Evolutionary conservation across 2,113 vertebrate species (phyloP).

Genomic region (Meriones unguiculatus): DNA sequence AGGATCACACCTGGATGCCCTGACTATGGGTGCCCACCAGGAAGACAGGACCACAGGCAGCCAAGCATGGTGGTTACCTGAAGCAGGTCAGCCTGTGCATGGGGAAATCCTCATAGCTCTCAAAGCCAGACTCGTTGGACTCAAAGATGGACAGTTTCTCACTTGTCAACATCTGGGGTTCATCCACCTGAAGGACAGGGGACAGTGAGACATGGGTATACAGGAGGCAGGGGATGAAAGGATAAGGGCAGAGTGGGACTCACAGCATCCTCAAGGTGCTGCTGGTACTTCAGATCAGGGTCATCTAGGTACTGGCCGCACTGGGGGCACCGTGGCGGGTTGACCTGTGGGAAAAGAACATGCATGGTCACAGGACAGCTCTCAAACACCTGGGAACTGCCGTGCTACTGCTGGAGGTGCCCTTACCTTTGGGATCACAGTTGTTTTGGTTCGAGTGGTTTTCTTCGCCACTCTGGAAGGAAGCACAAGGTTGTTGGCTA

Average conservation of each 20-base stretch:
- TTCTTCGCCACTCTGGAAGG: slow-evolving; percentile 86
- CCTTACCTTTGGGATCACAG: slow-evolving; percentile 90
- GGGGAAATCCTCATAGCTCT: slow-evolving; percentile 95
- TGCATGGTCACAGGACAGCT: neutral
- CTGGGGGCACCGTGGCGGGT: slow-evolving; percentile 93
- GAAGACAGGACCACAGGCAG: neutral
- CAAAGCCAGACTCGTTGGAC: slow-evolving; percentile 94
- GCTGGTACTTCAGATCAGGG: slow-evolving; percentile 95
- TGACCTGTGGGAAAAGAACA: slow-evolving; percentile 83
- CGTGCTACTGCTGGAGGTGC: neutral
- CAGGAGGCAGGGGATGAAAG: rapidly evolving
- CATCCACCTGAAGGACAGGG: slow-evolving; percentile 90
- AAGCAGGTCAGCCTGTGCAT: slow-evolving; percentile 97
- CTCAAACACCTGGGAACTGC: neutral
- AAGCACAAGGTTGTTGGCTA: neutral
- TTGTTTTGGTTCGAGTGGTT: slow-evolving; percentile 81
- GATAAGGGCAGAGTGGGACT: neutral
- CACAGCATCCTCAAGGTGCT: slow-evolving; percentile 91
- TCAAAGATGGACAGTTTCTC: slow-evolving; percentile 95
- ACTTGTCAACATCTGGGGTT: slow-evolving; percentile 96
- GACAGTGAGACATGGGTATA: neutral
- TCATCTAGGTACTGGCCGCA: slow-evolving; percentile 97
- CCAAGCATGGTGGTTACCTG: slow-evolving; percentile 87
- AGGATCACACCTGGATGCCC: neutral
- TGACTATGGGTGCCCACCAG: neutral